Conservation (phyloP, 2,113 vertebrate species). For the Poeciliopsis prolifica region DNA sequence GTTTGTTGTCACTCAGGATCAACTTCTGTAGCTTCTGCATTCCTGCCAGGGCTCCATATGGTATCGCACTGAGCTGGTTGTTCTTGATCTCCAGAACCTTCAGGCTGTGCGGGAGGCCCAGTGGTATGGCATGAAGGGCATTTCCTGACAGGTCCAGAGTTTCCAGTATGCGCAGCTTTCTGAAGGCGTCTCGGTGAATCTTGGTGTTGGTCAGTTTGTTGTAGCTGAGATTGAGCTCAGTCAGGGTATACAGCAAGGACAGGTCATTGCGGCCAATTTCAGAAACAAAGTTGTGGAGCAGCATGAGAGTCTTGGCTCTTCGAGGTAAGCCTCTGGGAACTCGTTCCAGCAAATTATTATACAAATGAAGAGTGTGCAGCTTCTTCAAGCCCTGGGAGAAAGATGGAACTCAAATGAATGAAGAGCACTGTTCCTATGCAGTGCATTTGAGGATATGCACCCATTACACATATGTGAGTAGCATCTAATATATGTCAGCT, state of each 20-base stretch:
- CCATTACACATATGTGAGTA: not conserved
- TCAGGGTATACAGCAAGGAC: conserved; percentile 88
- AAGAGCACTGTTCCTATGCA: not conserved
- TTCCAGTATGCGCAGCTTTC: conserved; percentile 89
- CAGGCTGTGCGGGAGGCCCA: conserved; percentile 91
- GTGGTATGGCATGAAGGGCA: conserved; percentile 81
- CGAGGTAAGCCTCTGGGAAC: conserved; percentile 92
- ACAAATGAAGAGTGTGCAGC: conserved; percentile 95
- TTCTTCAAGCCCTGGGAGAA: conserved; percentile 87
- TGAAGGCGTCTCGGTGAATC: conserved; percentile 92
- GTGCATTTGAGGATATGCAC: not conserved
- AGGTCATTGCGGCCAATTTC: conserved; percentile 94
- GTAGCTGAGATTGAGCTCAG: conserved; percentile 97
- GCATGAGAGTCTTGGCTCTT: conserved; percentile 93
- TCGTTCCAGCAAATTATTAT: conserved; percentile 93
- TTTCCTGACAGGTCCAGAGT: conserved; percentile 94
- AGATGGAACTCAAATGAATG: not conserved
- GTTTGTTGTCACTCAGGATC: conserved; percentile 88
- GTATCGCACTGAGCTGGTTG: conserved; percentile 86
- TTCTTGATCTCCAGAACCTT: conserved; percentile 89
- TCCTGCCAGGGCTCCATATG: conserved; percentile 84
- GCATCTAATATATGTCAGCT: not conserved
- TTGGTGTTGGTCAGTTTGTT: conserved; percentile 89
- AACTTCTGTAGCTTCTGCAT: conserved; percentile 91
- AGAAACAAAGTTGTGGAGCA: conserved; percentile 91